A percentile compares a stretch with the other conserved stretches of the same genome.
These are phyloP conservation scores for Syngnathus rostellatus DNA, from an alignment of 2,797 vertebrate genomes.

Conservation along the genomic window DNA sequence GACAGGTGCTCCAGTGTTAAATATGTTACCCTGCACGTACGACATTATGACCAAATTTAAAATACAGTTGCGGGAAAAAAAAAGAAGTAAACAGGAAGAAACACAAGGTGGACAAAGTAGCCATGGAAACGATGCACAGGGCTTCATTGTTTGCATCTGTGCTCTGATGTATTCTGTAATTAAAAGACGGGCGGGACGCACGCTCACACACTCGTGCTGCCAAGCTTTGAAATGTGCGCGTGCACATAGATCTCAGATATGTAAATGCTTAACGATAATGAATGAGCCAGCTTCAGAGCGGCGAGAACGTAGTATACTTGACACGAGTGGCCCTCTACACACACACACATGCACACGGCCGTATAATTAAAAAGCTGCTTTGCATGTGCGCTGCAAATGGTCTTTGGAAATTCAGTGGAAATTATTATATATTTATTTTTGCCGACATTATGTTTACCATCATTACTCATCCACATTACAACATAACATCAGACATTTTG, in stretches of 20 bases:
- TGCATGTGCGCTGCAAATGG: background rate
- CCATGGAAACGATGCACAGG: slow-evolving; percentile 5
- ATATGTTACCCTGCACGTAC: background rate
- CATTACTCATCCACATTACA: background rate
- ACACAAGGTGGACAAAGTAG: background rate
- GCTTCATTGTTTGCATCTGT: slow-evolving; percentile 1
- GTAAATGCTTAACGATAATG: slow-evolving; percentile 4
- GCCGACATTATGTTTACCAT: background rate
- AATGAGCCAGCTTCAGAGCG: slow-evolving; percentile 14
- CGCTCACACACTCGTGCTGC: background rate
- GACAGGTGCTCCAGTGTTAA: slow-evolving; percentile 11
- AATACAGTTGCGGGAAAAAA: too few species aligned
- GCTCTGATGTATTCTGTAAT: slow-evolving; percentile 49
- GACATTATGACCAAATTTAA: background rate
- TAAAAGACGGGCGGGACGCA: slow-evolving; percentile 11
- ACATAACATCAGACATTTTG: too few species aligned
- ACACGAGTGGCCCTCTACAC: slow-evolving; percentile 4
- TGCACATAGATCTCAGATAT: slow-evolving; percentile 2
- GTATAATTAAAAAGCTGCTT: slow-evolving; percentile 40
- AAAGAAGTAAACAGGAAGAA: background rate
- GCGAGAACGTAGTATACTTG: background rate
- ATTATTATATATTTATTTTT: background rate
- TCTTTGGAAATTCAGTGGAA: background rate
- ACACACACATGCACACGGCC: slow-evolving; percentile 15
- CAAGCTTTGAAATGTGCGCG: background rate